Conservation (phyloP, 2,113 vertebrate species). For the Colius striatus region DNA sequence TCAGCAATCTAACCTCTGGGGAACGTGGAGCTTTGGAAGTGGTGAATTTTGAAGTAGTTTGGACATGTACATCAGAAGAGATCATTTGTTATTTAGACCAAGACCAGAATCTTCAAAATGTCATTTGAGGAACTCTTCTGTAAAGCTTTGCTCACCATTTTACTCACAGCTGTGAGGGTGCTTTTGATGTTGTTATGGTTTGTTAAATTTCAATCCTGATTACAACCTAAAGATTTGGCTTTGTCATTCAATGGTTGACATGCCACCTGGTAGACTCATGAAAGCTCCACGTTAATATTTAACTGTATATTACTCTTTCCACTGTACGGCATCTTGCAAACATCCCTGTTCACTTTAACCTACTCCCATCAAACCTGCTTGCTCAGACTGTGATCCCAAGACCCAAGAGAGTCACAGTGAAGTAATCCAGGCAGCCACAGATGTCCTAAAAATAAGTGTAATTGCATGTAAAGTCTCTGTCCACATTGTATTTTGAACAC, state of each 20-base stretch:
- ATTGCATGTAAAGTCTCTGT: fast-evolving
- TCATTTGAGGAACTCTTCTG: not conserved
- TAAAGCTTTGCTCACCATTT: not conserved
- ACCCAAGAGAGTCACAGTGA: not conserved
- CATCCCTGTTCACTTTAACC: conserved; percentile 11
- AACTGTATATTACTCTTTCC: conserved; percentile 21
- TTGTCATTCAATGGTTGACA: conserved; percentile 18
- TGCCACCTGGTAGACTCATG: not conserved
- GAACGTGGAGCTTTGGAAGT: fast-evolving
- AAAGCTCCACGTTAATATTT: conserved; percentile 49
- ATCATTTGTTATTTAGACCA: not conserved
- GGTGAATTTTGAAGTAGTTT: not conserved
- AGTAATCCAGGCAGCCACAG: not conserved
- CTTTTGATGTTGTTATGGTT: not conserved
- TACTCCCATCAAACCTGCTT: not conserved
- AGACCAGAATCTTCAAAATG: not conserved
- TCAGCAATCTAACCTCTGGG: fast-evolving
- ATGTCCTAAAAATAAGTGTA: not conserved
- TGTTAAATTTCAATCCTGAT: conserved; percentile 38
- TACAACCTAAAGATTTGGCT: conserved; percentile 25
- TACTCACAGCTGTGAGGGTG: not conserved
- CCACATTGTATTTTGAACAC: not conserved
- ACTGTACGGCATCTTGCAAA: conserved; percentile 29
- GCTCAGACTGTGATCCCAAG: not conserved
- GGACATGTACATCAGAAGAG: not conserved